phyloP scores from a whole-genome alignment of 2,797 vertebrate genomes.

The Paedocypris micromegethes region DNA sequence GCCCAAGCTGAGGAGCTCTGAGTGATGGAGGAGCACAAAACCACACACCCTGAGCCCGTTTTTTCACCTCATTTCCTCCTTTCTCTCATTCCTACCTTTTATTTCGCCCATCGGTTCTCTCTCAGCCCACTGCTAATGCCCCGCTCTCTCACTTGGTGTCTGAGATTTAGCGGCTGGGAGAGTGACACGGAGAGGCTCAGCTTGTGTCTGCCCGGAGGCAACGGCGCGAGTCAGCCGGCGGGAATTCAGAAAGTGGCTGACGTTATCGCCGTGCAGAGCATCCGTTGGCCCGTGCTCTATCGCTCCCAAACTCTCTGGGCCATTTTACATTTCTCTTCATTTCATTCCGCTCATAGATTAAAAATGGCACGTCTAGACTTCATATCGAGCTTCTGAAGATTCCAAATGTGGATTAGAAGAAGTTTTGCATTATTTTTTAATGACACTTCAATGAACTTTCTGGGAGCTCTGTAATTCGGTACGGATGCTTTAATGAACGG shows the following conservation, averaged over 20 bases:
- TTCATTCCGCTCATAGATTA: not conserved
- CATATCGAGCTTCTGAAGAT: too few relatives aligned
- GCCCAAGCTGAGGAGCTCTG: not conserved
- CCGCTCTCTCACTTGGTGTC: slow-evolving; percentile 4
- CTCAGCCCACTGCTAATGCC: slow-evolving; percentile 6
- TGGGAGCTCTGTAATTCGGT: too few relatives aligned
- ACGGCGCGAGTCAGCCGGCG: slow-evolving; percentile 17
- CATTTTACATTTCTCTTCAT: slow-evolving; percentile 8
- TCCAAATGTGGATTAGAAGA: too few relatives aligned
- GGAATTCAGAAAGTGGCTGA: slow-evolving; percentile 45
- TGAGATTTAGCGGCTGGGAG: slow-evolving; percentile 30
- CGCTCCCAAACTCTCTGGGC: slow-evolving; percentile 1
- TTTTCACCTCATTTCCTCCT: slow-evolving; percentile 23
- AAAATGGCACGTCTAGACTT: too few relatives aligned
- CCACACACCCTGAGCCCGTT: slow-evolving; percentile 23
- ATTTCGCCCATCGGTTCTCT: slow-evolving; percentile 11
- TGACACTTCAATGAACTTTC: too few relatives aligned
- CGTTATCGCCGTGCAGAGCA: slow-evolving; percentile 37
- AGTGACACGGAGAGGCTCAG: slow-evolving; percentile 37
- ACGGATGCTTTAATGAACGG: too few relatives aligned
- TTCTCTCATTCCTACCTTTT: slow-evolving; percentile 17
- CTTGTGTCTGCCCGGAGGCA: slow-evolving; percentile 43
- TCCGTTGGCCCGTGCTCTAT: slow-evolving; percentile 4
- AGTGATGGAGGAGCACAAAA: slow-evolving; percentile 13
- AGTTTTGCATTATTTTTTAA: too few relatives aligned